phyloP scores from a whole-genome alignment of 2,113 vertebrate species.

The Otolemur garnettii region DNA sequence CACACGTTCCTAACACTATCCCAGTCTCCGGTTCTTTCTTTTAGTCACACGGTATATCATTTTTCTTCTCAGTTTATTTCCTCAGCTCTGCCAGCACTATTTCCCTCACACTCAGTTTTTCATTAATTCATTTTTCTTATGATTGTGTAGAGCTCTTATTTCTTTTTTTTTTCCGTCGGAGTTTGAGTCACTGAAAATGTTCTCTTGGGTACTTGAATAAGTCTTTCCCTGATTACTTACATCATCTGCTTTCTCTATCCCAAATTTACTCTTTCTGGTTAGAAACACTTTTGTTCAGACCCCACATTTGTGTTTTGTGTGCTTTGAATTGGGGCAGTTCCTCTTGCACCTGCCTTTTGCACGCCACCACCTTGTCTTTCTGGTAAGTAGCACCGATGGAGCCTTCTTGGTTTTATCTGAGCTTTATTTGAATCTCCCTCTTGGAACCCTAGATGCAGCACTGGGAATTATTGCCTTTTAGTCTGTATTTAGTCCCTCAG shows the following conservation, averaged over 20 bases:
- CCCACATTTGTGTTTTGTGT: background rate
- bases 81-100: background rate
- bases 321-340: background rate
- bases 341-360: background rate
- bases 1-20: background rate
- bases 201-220: slow-evolving; percentile 29
- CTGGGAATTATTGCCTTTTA: background rate
- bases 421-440: background rate
- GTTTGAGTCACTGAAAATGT: slow-evolving; percentile 21
- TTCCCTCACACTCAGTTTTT: slow-evolving; percentile 42
- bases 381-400: background rate
- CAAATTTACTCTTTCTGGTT: background rate
- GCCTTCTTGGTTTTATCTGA: background rate
- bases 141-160: background rate
- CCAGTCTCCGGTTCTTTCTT: background rate
- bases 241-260: background rate
- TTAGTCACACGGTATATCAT: background rate
- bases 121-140: slow-evolving; percentile 17
- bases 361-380: background rate
- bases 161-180: slow-evolving; percentile 41
- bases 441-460: background rate
- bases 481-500: background rate
- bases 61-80: slow-evolving; percentile 5
- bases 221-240: background rate
- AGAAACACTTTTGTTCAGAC: background rate